phyloP scores from a whole-genome alignment of 2,797 vertebrate species.

The Coccyzus lansbergi region DNA sequence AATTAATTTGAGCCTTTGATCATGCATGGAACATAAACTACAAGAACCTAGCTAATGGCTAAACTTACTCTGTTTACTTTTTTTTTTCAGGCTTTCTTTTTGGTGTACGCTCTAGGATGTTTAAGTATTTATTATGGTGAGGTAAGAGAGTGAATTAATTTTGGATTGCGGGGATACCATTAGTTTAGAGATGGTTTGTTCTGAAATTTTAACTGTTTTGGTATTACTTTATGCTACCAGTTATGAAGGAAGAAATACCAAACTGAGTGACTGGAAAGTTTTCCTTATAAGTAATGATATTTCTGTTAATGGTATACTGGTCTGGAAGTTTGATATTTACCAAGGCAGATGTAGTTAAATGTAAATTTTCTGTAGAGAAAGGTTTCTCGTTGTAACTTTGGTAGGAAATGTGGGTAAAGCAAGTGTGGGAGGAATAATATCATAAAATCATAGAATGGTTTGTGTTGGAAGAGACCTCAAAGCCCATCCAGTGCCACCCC shows the following conservation, averaged over 20 bases:
- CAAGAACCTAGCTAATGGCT: neutral
- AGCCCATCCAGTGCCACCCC: too few relatives aligned
- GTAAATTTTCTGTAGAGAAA: neutral
- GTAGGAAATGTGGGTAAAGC: neutral
- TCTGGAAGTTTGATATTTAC: neutral
- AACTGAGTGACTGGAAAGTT: neutral
- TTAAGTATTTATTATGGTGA: constrained; percentile 84
- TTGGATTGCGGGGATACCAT: neutral
- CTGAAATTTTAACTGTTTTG: neutral
- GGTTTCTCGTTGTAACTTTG: neutral
- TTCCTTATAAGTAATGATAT: neutral
- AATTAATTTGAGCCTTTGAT: neutral
- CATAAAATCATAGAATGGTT: too few relatives aligned
- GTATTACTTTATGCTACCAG: neutral
- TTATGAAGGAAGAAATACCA: neutral
- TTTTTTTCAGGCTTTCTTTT: constrained; percentile 89
- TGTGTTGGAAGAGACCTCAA: too few relatives aligned
- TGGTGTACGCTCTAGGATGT: constrained; percentile 91
- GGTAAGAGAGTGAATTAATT: constrained; percentile 75
- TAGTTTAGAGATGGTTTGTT: neutral
- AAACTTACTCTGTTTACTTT: constrained; percentile 18
- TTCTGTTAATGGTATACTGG: neutral
- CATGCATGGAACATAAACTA: neutral
- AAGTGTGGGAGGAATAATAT: neutral
- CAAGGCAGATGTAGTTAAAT: neutral